Percentiles rank a stretch among this genome's conserved stretches.
Evolutionary conservation across 2,888 invertebrate genomes (phyloP).

Genomic region (Netelia fuscicornis): DNA sequence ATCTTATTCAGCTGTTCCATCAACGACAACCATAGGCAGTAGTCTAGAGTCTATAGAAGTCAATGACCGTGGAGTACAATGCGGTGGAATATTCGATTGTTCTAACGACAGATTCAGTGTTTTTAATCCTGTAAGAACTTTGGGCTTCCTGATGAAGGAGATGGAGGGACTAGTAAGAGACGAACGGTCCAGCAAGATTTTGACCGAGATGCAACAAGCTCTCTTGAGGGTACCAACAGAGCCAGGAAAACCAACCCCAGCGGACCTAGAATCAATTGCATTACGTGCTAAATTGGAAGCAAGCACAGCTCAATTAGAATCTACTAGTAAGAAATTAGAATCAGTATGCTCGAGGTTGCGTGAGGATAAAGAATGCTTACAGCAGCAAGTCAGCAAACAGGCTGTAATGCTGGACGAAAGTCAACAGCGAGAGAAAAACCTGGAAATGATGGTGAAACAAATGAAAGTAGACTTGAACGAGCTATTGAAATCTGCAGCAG

Average conservation of each 20-base stretch:
- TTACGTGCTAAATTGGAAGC: conserved; percentile 72
- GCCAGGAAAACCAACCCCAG: conserved; percentile 65
- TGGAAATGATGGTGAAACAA: conserved; percentile 65
- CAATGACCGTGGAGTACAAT: conserved; percentile 74
- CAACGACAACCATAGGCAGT: conserved; percentile 71
- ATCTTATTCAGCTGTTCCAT: conserved; percentile 68
- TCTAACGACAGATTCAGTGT: conserved; percentile 71
- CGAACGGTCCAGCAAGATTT: conserved; percentile 74
- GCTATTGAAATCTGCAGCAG: conserved; percentile 49
- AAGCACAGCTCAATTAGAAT: conserved; percentile 71
- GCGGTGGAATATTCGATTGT: conserved; percentile 72
- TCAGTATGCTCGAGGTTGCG: conserved; percentile 67
- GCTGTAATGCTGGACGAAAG: conserved; percentile 68
- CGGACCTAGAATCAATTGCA: conserved; percentile 72
- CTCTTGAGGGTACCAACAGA: conserved; percentile 72
- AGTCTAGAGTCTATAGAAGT: conserved; percentile 74
- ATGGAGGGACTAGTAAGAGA: conserved; percentile 73
- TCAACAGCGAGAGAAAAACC: conserved; percentile 59
- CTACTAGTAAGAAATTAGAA: conserved; percentile 73
- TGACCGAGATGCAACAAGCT: conserved; percentile 76
- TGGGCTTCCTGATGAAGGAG: conserved; percentile 77
- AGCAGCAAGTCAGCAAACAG: conserved; percentile 73
- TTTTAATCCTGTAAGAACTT: conserved; percentile 75
- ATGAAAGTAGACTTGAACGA: conserved; percentile 67
- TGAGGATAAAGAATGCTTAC: conserved; percentile 73